Conservation (phyloP, 2,797 vertebrate genomes). For the Prunella strophiata region DNA sequence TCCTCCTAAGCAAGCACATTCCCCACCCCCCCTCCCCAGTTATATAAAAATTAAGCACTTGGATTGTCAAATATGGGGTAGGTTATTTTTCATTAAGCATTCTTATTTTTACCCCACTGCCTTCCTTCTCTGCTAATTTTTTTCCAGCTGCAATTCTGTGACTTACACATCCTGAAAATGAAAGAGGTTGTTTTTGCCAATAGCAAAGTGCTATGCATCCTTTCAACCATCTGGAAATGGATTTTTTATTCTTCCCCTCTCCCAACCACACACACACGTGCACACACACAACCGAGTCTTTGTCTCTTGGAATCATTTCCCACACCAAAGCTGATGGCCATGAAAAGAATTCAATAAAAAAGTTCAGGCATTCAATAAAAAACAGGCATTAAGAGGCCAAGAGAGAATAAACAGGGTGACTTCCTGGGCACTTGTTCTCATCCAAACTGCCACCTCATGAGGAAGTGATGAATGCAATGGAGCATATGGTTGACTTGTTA, state of each 20-base stretch:
- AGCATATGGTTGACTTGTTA: neutral
- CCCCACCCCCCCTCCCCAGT: neutral
- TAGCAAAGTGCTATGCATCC: constrained; percentile 56
- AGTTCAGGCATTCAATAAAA: constrained; percentile 24
- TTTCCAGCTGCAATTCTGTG: constrained; percentile 68
- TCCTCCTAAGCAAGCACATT: neutral
- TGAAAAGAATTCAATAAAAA: constrained; percentile 42
- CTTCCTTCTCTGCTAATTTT: constrained; percentile 7
- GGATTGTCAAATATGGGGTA: neutral
- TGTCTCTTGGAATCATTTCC: constrained; percentile 55
- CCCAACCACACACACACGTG: constrained; percentile 21
- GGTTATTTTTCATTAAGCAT: neutral
- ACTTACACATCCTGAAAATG: constrained; percentile 68
- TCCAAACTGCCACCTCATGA: constrained; percentile 37
- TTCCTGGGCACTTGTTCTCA: constrained; percentile 46
- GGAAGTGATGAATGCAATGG: constrained; percentile 45
- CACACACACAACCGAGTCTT: constrained; percentile 25
- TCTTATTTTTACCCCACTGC: neutral
- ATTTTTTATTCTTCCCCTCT: constrained; percentile 61
- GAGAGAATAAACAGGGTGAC: constrained; percentile 6
- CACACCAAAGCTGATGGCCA: constrained; percentile 17
- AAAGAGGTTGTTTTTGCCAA: constrained; percentile 73
- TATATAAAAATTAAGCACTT: neutral
- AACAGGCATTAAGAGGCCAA: neutral
- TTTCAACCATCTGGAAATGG: constrained; percentile 69